These are phyloP conservation scores for Liposcelis brunnea DNA, from an alignment of 2,888 invertebrate species.

Conservation along the genomic window DNA sequence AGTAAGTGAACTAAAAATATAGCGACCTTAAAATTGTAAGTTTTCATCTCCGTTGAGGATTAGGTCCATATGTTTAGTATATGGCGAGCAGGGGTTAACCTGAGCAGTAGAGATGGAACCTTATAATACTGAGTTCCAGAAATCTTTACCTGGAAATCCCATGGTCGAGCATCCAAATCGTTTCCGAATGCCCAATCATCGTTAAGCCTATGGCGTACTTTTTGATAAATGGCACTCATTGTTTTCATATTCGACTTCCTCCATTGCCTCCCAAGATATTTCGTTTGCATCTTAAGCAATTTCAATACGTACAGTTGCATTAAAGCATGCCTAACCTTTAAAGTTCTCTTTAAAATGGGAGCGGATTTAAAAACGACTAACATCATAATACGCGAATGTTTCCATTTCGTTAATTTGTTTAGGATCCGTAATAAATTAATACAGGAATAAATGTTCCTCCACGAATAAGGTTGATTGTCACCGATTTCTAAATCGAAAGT, in stretches of 20 bases:
- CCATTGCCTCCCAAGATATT: slow-evolving; percentile 97
- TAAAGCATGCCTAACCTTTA: slow-evolving; percentile 90
- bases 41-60: too few relatives aligned
- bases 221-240: slow-evolving; percentile 96
- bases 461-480: slow-evolving; percentile 72
- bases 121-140: too few relatives aligned
- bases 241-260: slow-evolving; percentile 99
- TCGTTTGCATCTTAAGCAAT: slow-evolving; percentile 97
- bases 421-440: slow-evolving; percentile 90
- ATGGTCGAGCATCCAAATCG: slow-evolving; percentile 90
- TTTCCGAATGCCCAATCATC: slow-evolving; percentile 99
- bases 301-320: slow-evolving; percentile 97
- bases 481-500: slow-evolving; percentile 58
- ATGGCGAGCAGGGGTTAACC: too few relatives aligned
- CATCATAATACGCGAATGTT: slow-evolving; percentile 99
- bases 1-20: too few relatives aligned
- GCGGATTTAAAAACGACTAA: slow-evolving; percentile 98
- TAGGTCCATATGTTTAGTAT: too few relatives aligned
- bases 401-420: slow-evolving; percentile 98
- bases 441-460: slow-evolving; percentile 96
- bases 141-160: slow-evolving; percentile 89
- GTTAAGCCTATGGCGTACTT: slow-evolving; percentile 86
- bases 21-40: too few relatives aligned
- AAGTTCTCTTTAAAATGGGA: slow-evolving; percentile 87
- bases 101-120: too few relatives aligned